Percentiles rank a stretch among this genome's conserved stretches.
These are phyloP conservation scores for Drosophila tropicalis DNA, from an alignment of 1,140 invertebrate species.

Conservation along the genomic window DNA sequence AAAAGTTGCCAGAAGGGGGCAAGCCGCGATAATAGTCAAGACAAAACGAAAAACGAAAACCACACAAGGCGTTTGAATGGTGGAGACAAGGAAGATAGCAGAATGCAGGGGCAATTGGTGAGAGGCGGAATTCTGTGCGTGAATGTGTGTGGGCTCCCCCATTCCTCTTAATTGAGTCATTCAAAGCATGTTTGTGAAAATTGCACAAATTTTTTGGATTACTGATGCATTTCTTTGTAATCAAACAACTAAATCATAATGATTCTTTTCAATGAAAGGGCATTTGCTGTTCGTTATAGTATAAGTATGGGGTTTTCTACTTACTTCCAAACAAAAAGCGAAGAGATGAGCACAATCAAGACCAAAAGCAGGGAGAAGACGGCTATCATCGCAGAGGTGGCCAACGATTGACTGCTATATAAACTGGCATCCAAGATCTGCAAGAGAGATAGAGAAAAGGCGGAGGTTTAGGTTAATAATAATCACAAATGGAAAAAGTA, in stretches of 20 bases:
- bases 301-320: slow-evolving; percentile 79
- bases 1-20: slow-evolving; percentile 49
- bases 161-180: slow-evolving; percentile 53
- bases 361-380: slow-evolving; percentile 89
- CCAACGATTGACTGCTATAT: slow-evolving; percentile 89
- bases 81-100: background rate
- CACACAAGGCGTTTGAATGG: slow-evolving; percentile 37
- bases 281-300: background rate
- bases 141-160: slow-evolving; percentile 28
- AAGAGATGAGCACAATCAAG: slow-evolving; percentile 89
- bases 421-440: slow-evolving; percentile 92
- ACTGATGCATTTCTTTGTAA: background rate
- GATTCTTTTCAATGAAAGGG: background rate
- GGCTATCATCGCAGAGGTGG: slow-evolving; percentile 90
- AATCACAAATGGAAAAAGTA: slow-evolving; percentile 51
- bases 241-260: no score
- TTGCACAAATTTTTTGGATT: background rate
- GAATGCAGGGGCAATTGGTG: background rate
- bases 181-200: slow-evolving; percentile 23
- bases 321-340: slow-evolving; percentile 92
- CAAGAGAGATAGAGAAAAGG: slow-evolving; percentile 84
- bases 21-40: slow-evolving; percentile 54
- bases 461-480: slow-evolving; percentile 15
- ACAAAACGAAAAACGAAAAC: slow-evolving; percentile 62
- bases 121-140: background rate